Evolutionary conservation across 2,797 vertebrate species (phyloP).

Genomic region (Tiaroga cobitis): DNA sequence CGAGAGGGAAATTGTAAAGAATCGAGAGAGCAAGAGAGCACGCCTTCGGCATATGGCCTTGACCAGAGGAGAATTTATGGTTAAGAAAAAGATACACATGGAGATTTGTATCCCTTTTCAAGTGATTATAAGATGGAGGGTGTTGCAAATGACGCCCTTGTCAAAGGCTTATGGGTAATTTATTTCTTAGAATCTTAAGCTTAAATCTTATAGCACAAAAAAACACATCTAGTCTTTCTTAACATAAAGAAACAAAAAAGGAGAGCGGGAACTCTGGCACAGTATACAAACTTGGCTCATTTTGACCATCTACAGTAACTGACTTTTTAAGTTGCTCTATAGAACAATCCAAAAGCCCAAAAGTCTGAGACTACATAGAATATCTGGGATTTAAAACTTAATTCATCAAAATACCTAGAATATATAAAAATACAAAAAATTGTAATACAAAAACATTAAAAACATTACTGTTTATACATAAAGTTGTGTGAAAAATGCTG

Average conservation of each 20-base stretch:
- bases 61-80: conserved; percentile 4
- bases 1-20: neutral
- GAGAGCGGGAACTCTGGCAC: neutral
- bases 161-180: neutral
- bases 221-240: neutral
- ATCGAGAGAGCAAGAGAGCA: conserved; percentile 40
- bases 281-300: neutral
- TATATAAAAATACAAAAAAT: no score
- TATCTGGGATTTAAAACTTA: neutral
- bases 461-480: neutral
- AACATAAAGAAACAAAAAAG: neutral
- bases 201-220: neutral
- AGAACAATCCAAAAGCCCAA: neutral
- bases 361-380: neutral
- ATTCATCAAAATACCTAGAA: neutral
- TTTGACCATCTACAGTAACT: neutral
- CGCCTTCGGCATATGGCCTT: conserved; percentile 59
- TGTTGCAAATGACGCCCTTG: neutral
- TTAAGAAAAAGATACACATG: neutral
- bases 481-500: neutral
- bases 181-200: neutral
- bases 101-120: neutral
- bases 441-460: neutral
- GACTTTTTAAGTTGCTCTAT: neutral
- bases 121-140: conserved; percentile 1